phyloP scores from a whole-genome alignment of 2,888 invertebrate species.

The Harpalus rufipes region DNA sequence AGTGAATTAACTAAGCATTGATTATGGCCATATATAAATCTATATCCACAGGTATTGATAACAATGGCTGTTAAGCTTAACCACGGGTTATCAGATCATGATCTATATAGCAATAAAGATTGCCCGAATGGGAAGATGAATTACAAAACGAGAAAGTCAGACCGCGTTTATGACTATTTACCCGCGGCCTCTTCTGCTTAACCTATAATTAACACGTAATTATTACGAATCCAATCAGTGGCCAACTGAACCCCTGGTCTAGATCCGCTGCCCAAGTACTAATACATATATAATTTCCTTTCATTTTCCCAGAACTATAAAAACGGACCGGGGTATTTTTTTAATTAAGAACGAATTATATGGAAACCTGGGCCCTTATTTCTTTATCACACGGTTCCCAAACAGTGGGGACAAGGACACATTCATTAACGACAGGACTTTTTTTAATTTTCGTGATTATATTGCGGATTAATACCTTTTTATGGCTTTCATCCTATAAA shows the following conservation, averaged over 20 bases:
- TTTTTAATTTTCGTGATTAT: neutral
- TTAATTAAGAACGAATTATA: conserved; percentile 67
- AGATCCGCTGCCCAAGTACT: conserved; percentile 40
- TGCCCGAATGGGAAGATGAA: conserved; percentile 41
- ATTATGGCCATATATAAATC: neutral
- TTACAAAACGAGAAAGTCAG: conserved; percentile 51
- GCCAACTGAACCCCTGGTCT: conserved; percentile 30
- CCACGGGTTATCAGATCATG: conserved; percentile 52
- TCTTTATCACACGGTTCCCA: conserved; percentile 41
- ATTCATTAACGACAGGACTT: neutral
- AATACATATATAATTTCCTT: conserved; percentile 66
- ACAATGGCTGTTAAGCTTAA: conserved; percentile 36
- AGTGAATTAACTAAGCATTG: neutral
- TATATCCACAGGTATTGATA: conserved; percentile 18
- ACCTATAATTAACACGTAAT: conserved; percentile 67
- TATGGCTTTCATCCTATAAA: neutral
- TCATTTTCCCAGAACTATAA: conserved; percentile 67
- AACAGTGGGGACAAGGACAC: neutral
- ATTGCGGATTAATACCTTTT: conserved; percentile 1
- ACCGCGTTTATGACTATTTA: conserved; percentile 64
- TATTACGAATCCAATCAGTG: conserved; percentile 67
- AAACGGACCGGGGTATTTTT: conserved; percentile 60
- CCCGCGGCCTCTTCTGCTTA: conserved; percentile 39
- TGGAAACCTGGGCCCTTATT: conserved; percentile 61
- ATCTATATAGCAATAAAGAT: conserved; percentile 60